A percentile compares a stretch with the other conserved stretches of the same genome.
Evolutionary conservation across 2,113 vertebrate species (phyloP).

Genomic region (Barnardius zonarius): DNA sequence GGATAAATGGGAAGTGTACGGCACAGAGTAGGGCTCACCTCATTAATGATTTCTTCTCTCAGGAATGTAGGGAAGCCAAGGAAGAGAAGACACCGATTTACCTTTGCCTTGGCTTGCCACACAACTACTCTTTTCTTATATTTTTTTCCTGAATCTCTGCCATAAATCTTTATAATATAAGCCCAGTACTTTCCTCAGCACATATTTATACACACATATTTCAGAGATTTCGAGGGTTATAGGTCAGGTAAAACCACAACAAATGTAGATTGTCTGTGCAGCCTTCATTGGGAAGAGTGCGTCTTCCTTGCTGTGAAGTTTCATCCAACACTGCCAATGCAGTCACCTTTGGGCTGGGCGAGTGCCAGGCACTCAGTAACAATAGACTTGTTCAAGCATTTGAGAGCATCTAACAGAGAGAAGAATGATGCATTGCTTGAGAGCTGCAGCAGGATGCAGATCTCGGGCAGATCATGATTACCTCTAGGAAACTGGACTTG

Average conservation of each 20-base stretch:
- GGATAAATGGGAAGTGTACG: neutral
- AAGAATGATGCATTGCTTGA: neutral
- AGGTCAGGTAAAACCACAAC: neutral
- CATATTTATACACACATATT: neutral
- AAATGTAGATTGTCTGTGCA: neutral
- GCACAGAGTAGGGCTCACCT: neutral
- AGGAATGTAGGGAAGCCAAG: neutral
- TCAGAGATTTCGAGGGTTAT: neutral
- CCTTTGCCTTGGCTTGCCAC: neutral
- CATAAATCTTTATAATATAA: neutral
- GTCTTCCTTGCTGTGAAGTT: neutral
- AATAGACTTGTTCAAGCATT: neutral
- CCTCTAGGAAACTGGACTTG: neutral
- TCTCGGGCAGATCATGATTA: neutral
- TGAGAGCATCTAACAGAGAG: neutral
- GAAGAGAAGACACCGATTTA: neutral
- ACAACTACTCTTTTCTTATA: neutral
- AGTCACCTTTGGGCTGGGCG: neutral
- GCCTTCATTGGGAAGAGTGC: neutral
- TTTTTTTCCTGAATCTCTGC: neutral
- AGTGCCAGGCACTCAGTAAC: conserved; percentile 6
- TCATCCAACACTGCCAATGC: neutral
- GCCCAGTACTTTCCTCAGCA: neutral
- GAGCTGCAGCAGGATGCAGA: conserved; percentile 18
- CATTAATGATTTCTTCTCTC: neutral